Percentiles rank a stretch among this genome's conserved stretches.
These are phyloP conservation scores for Nasalis larvatus DNA, from an alignment of 2,113 vertebrate genomes.

Conservation along the genomic window DNA sequence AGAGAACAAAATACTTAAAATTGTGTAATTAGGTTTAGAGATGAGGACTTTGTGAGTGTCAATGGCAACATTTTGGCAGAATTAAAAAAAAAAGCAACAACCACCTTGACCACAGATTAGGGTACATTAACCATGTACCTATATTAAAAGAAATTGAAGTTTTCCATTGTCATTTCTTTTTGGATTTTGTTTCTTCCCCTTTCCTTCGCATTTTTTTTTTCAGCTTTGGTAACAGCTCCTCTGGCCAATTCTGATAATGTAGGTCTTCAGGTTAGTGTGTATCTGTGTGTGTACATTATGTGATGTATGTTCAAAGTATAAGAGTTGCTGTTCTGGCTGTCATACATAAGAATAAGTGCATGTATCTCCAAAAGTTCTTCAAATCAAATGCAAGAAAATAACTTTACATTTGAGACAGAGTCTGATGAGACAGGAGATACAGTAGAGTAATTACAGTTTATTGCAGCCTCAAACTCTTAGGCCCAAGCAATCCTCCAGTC, in stretches of 20 bases:
- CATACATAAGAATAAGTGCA: background rate
- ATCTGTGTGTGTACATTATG: accelerated
- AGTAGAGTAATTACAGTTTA: no score
- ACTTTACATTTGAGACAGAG: no score
- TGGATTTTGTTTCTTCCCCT: background rate
- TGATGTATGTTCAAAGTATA: no score
- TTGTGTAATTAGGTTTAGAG: background rate
- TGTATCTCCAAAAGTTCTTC: background rate
- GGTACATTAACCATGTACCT: background rate
- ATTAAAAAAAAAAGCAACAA: background rate
- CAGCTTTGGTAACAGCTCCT: background rate
- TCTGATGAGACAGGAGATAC: no score
- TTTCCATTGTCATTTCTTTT: background rate
- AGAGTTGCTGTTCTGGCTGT: background rate
- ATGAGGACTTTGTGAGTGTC: background rate
- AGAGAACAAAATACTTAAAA: background rate
- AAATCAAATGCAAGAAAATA: background rate
- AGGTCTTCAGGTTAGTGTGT: background rate
- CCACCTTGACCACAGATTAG: background rate
- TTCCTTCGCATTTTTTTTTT: background rate
- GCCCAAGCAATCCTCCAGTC: no score
- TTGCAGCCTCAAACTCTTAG: no score
- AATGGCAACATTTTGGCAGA: background rate
- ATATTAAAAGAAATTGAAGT: background rate
- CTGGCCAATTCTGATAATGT: background rate